These are phyloP conservation scores for Xestia xanthographa DNA, from an alignment of 2,888 invertebrate species.

Conservation along the genomic window DNA sequence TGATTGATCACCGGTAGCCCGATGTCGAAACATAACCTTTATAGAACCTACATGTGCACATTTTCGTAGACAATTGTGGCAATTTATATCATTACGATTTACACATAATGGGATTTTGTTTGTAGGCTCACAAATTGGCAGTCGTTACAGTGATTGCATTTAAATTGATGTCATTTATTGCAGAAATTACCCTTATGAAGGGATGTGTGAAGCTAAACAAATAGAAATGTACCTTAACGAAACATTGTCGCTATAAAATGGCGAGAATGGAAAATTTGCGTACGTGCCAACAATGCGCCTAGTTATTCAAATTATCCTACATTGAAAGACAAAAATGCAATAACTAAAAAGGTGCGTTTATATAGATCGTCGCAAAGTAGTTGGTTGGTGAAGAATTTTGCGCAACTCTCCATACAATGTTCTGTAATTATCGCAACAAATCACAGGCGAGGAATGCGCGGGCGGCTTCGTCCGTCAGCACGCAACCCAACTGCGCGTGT, in stretches of 20 bases:
- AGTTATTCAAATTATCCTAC: slow-evolving; percentile 27
- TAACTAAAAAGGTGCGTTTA: slow-evolving; percentile 73
- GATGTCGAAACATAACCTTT: slow-evolving; percentile 80
- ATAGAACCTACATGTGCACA: slow-evolving; percentile 66
- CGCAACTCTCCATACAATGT: slow-evolving; percentile 80
- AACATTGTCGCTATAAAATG: slow-evolving; percentile 37
- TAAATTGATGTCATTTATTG: slow-evolving; percentile 81
- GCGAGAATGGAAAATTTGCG: not conserved
- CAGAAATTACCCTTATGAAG: slow-evolving; percentile 69
- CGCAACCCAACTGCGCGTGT: slow-evolving; percentile 79
- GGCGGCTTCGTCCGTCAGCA: slow-evolving; percentile 69
- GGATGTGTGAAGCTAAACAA: slow-evolving; percentile 55
- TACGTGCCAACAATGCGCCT: slow-evolving; percentile 39
- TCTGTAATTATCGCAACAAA: slow-evolving; percentile 81
- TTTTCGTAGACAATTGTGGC: slow-evolving; percentile 78
- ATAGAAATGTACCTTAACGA: slow-evolving; percentile 34
- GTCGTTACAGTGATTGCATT: slow-evolving; percentile 82
- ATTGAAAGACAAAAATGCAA: slow-evolving; percentile 67
- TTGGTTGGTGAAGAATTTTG: slow-evolving; percentile 72
- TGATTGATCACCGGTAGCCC: slow-evolving; percentile 74
- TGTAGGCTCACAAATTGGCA: slow-evolving; percentile 73
- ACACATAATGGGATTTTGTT: slow-evolving; percentile 81
- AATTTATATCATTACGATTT: slow-evolving; percentile 83
- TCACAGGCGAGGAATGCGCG: slow-evolving; percentile 74
- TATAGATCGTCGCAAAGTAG: slow-evolving; percentile 77